Evolutionary conservation across 2,113 vertebrate genomes (phyloP).

Genomic region (Piaya cayana): DNA sequence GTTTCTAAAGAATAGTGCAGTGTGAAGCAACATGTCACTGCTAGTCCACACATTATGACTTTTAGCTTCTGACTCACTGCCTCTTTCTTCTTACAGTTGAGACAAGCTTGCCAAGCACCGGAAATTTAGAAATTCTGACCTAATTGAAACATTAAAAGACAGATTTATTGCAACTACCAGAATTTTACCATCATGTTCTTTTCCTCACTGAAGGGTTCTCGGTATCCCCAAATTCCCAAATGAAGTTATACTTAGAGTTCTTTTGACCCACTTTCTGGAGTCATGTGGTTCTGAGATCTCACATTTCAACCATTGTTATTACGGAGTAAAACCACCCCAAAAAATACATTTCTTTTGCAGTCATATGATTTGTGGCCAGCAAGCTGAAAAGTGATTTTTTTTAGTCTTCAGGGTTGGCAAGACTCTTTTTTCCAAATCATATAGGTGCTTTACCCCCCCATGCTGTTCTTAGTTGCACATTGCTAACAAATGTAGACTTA

Average conservation of each 20-base stretch:
- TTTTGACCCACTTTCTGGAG: not conserved
- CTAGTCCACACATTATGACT: not conserved
- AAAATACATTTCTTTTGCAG: not conserved
- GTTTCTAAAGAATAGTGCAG: slow-evolving; percentile 8
- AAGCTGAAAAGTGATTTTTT: not conserved
- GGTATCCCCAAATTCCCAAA: not conserved
- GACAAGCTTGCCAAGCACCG: not conserved
- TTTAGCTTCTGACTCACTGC: not conserved
- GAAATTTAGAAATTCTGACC: not conserved
- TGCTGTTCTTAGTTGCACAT: not conserved
- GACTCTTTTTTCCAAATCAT: not conserved
- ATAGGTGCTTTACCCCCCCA: not conserved
- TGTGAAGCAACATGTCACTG: not conserved
- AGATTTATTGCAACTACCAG: not conserved
- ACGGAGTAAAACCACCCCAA: not conserved
- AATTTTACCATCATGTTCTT: not conserved
- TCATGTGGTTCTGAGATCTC: not conserved
- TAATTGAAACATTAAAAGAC: not conserved
- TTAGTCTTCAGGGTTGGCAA: not conserved
- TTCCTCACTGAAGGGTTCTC: not conserved
- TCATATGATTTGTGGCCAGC: not conserved
- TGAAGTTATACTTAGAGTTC: not conserved
- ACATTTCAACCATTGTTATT: not conserved
- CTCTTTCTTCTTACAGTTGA: not conserved
- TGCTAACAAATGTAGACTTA: not conserved